These are phyloP conservation scores for Porites divaricata DNA, from an alignment of 92 coral and sea anemone species.

Conservation along the genomic window DNA sequence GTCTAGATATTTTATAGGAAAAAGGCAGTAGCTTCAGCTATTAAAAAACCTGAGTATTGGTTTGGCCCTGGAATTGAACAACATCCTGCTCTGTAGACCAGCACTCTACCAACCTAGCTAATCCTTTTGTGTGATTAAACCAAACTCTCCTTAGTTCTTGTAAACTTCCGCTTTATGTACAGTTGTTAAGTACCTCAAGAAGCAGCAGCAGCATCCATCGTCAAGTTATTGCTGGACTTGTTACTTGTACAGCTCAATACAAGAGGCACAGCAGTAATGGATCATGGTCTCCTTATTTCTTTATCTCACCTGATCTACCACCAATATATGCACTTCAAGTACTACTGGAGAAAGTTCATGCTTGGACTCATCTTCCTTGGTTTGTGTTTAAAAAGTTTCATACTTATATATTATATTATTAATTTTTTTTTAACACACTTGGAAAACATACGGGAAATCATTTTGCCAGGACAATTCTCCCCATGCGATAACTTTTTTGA, in stretches of 20 bases:
- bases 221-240: background rate
- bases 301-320: conserved; percentile 78
- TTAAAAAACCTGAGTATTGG: too few species aligned
- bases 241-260: background rate
- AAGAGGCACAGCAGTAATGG: conserved; percentile 25
- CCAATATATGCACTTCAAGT: conserved; percentile 83
- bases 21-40: too few species aligned
- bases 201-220: background rate
- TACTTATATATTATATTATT: too few species aligned
- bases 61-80: too few species aligned
- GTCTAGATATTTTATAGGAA: too few species aligned
- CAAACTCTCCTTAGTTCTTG: background rate
- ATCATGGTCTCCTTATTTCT: conserved; percentile 35
- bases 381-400: background rate
- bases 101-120: too few species aligned
- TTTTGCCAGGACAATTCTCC: too few species aligned
- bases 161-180: background rate
- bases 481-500: too few species aligned
- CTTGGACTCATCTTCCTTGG: conserved; percentile 92
- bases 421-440: background rate
- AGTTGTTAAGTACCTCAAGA: background rate
- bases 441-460: too few species aligned
- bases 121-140: background rate
- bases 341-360: conserved; percentile 77
- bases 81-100: too few species aligned